phyloP scores from a whole-genome alignment of 1,140 invertebrate species.

The Papilio polyxenes region DNA sequence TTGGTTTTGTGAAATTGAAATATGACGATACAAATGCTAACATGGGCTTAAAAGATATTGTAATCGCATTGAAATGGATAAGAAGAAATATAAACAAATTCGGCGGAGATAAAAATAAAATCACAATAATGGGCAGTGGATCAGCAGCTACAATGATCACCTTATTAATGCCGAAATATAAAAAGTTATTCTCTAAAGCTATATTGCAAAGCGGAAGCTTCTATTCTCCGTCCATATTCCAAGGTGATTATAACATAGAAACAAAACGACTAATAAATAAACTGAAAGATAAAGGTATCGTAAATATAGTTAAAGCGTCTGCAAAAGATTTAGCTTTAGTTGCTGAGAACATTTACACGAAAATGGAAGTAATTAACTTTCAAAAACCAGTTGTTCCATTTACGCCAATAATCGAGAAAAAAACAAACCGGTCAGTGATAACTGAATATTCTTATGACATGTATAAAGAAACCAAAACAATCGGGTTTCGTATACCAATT shows the following conservation, averaged over 20 bases:
- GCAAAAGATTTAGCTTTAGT: slow-evolving; percentile 56
- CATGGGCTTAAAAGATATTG: slow-evolving; percentile 81
- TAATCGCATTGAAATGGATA: slow-evolving; percentile 79
- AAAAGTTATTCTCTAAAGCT: slow-evolving; percentile 66
- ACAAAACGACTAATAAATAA: slow-evolving; percentile 51
- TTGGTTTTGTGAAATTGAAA: slow-evolving; percentile 79
- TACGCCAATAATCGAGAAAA: slow-evolving; percentile 55
- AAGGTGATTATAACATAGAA: slow-evolving; percentile 52
- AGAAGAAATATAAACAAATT: slow-evolving; percentile 69
- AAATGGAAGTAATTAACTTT: slow-evolving; percentile 54
- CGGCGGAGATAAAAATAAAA: slow-evolving; percentile 66
- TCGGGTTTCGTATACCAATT: slow-evolving; percentile 52
- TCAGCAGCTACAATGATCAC: slow-evolving; percentile 62
- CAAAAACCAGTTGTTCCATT: slow-evolving; percentile 70
- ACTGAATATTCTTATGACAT: slow-evolving; percentile 46
- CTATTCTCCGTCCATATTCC: slow-evolving; percentile 65
- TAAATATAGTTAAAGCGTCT: slow-evolving; percentile 41
- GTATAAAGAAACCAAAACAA: slow-evolving; percentile 43
- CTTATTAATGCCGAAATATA: slow-evolving; percentile 60
- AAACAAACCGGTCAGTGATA: slow-evolving; percentile 57
- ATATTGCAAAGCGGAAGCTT: slow-evolving; percentile 70
- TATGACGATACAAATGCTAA: slow-evolving; percentile 77
- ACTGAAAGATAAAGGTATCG: slow-evolving; percentile 45
- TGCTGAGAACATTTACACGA: slow-evolving; percentile 61
- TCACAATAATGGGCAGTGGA: slow-evolving; percentile 72